Percentiles rank a stretch among this genome's conserved stretches.
These are phyloP conservation scores for Percopsis omiscomaycus DNA, from an alignment of 2,797 vertebrate genomes.

Conservation along the genomic window DNA sequence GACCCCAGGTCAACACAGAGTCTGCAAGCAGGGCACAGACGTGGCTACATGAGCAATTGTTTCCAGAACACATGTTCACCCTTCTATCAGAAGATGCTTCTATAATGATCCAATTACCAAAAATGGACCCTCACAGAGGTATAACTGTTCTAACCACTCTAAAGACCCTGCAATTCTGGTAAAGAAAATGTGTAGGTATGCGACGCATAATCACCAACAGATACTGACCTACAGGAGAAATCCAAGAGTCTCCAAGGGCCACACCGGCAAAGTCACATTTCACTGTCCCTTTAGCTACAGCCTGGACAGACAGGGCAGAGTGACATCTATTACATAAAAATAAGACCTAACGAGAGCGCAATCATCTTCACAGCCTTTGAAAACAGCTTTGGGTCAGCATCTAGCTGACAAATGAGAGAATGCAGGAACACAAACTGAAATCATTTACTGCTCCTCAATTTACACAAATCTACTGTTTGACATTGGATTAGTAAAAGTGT, in stretches of 20 bases:
- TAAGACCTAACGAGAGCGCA: background rate
- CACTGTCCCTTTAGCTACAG: slow-evolving; percentile 75
- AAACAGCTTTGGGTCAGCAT: background rate
- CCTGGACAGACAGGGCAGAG: slow-evolving; percentile 69
- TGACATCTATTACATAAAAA: background rate
- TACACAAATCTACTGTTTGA: too few species aligned
- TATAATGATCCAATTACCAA: too few species aligned
- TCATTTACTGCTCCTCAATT: too few species aligned
- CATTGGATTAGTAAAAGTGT: too few species aligned
- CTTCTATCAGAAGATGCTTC: too few species aligned
- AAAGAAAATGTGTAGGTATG: background rate
- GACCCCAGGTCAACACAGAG: slow-evolving; percentile 95
- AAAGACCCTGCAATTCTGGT: too few species aligned
- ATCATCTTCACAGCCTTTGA: background rate
- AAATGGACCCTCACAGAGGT: too few species aligned
- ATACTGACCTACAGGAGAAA: slow-evolving; percentile 89
- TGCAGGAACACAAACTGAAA: too few species aligned
- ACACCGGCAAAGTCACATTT: slow-evolving; percentile 91
- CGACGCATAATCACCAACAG: slow-evolving; percentile 6
- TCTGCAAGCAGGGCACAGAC: slow-evolving; percentile 71
- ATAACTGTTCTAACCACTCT: too few species aligned
- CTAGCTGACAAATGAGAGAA: too few species aligned
- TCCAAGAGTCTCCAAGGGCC: slow-evolving; percentile 95
- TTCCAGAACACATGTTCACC: too few species aligned
- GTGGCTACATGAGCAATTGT: background rate